phyloP scores from a whole-genome alignment of 2,113 vertebrate genomes.

The Sander vitreus region DNA sequence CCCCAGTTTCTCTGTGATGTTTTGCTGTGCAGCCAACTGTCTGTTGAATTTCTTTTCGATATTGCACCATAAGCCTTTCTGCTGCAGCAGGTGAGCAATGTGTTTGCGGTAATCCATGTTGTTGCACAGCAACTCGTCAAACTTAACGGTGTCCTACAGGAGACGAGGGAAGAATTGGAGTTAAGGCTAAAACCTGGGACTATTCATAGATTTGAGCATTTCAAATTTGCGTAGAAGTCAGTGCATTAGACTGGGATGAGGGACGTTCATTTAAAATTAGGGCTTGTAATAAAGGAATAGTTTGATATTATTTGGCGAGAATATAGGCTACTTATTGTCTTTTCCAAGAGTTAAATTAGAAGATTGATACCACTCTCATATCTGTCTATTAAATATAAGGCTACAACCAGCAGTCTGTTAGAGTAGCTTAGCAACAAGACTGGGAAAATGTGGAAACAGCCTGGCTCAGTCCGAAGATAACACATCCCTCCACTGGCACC shows the following conservation, averaged over 20 bases:
- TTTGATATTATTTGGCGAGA: not conserved
- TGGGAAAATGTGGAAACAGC: not conserved
- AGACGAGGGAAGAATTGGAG: not conserved
- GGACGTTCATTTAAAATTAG: not conserved
- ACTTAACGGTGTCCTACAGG: not conserved
- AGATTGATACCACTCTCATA: not conserved
- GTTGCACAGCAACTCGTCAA: not conserved
- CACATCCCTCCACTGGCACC: not conserved
- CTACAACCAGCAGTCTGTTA: not conserved
- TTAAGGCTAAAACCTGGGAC: not conserved
- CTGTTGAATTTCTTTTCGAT: not conserved
- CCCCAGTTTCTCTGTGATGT: not conserved
- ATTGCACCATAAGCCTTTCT: not conserved
- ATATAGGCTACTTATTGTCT: not conserved
- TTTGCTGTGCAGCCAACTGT: not conserved
- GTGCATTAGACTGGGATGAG: not conserved
- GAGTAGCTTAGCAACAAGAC: not conserved
- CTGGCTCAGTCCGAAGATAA: not conserved
- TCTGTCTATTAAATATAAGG: not conserved
- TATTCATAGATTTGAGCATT: not conserved
- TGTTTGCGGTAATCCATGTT: not conserved
- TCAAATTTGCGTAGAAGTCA: not conserved
- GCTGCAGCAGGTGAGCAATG: conserved; percentile 1
- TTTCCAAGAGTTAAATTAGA: too few species aligned
- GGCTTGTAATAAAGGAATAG: not conserved